Conservation (phyloP, 2,888 invertebrate species). For the Chrysolina americana region DNA sequence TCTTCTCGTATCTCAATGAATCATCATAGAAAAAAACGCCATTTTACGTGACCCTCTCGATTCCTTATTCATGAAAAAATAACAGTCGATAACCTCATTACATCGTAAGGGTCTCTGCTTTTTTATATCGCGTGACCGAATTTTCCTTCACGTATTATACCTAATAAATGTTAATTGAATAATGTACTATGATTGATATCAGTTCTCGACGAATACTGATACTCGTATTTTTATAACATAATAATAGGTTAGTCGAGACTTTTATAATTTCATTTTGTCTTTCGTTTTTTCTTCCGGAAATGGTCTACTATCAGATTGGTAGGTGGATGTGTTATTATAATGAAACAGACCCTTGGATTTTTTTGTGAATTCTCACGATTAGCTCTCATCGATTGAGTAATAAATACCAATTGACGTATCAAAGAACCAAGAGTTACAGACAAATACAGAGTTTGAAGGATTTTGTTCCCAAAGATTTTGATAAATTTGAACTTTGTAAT, state of each 20-base stretch:
- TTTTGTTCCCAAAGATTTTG: too few relatives aligned
- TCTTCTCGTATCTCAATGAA: slow-evolving; percentile 2
- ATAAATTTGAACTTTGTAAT: too few relatives aligned
- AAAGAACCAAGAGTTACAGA: too few relatives aligned
- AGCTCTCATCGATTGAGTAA: not conserved
- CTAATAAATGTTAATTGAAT: slow-evolving; percentile 34
- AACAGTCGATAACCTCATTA: not conserved
- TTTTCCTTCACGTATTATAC: slow-evolving; percentile 27
- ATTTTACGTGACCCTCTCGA: slow-evolving; percentile 45
- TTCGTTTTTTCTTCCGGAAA: slow-evolving; percentile 23
- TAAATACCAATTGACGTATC: not conserved
- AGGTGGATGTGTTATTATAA: slow-evolving; percentile 5
- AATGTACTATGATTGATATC: slow-evolving; percentile 31
- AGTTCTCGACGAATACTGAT: slow-evolving; percentile 19
- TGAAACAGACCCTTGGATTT: not conserved
- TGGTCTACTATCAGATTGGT: slow-evolving; percentile 18
- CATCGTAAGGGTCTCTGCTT: slow-evolving; percentile 3
- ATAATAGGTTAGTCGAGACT: slow-evolving; percentile 22
- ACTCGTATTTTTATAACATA: slow-evolving; percentile 27
- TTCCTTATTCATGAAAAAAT: slow-evolving; percentile 47
- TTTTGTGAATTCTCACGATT: not conserved
- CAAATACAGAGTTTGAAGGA: too few relatives aligned
- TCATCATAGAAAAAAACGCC: slow-evolving; percentile 20
- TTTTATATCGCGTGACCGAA: slow-evolving; percentile 31
- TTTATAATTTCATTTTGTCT: slow-evolving; percentile 23